phyloP scores from a whole-genome alignment of 2,113 vertebrate genomes.

The Bubalus kerabau region DNA sequence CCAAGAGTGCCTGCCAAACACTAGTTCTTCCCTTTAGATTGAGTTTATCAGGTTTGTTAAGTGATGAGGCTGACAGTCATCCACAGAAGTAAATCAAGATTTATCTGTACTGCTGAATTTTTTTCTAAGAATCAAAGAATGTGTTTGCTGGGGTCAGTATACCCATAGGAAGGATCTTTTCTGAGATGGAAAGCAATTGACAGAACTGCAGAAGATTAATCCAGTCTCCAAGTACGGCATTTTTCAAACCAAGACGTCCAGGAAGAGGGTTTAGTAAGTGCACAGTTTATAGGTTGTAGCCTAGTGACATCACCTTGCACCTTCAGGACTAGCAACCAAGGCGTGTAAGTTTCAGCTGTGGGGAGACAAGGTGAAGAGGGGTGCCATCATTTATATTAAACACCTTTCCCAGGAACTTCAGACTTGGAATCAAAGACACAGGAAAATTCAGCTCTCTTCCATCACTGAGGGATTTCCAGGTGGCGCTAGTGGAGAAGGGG shows the following conservation, averaged over 20 bases:
- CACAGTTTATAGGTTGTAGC: too few species aligned
- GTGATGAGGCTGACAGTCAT: neutral
- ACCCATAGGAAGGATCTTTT: neutral
- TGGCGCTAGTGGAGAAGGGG: neutral
- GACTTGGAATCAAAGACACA: neutral
- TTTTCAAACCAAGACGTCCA: neutral
- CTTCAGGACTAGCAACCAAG: neutral
- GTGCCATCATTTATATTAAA: neutral
- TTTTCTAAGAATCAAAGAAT: neutral
- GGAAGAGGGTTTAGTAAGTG: rapidly evolving
- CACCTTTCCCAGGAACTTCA: neutral
- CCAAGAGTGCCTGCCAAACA: neutral
- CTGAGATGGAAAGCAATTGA: neutral
- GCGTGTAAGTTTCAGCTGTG: neutral
- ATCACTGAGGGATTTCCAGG: neutral
- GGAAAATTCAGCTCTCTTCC: neutral
- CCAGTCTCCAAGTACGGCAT: neutral
- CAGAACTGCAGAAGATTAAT: neutral
- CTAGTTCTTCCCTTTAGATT: neutral
- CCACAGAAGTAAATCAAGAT: neutral
- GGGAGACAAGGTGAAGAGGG: neutral
- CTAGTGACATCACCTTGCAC: rapidly evolving
- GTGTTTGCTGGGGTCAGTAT: neutral
- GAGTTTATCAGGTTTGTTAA: neutral
- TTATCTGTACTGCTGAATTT: neutral